A percentile compares a stretch with the other conserved stretches of the same genome.
phyloP scores from a whole-genome alignment of 2,113 vertebrate genomes.

The Antennarius striatus region DNA sequence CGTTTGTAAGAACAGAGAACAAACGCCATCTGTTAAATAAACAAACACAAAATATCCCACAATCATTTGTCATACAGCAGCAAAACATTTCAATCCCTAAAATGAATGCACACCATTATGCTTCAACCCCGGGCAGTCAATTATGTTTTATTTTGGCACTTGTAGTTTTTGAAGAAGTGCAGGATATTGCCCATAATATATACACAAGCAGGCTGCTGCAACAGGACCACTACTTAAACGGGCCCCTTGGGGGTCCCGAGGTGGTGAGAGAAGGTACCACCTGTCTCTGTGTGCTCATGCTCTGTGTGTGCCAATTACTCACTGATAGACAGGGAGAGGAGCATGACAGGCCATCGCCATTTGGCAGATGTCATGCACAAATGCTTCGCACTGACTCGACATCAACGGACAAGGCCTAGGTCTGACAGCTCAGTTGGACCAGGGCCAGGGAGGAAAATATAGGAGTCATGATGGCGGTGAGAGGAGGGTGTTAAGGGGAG shows the following conservation, averaged over 20 bases:
- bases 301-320: slow-evolving; percentile 79
- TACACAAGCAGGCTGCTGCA: slow-evolving; percentile 74
- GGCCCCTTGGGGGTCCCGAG: slow-evolving; percentile 75
- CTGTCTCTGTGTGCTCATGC: slow-evolving; percentile 75
- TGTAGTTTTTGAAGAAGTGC: slow-evolving; percentile 79
- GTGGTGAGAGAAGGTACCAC: slow-evolving; percentile 72
- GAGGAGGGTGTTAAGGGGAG: slow-evolving; percentile 4
- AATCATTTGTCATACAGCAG: slow-evolving; percentile 51
- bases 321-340: slow-evolving; percentile 71
- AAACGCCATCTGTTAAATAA: slow-evolving; percentile 83
- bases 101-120: slow-evolving; percentile 71
- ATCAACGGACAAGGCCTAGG: slow-evolving; percentile 50
- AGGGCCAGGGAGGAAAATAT: slow-evolving; percentile 67
- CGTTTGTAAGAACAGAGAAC: slow-evolving; percentile 70
- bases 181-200: slow-evolving; percentile 81
- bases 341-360: slow-evolving; percentile 73
- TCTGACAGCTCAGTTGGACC: slow-evolving; percentile 75
- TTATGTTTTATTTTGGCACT: slow-evolving; percentile 83
- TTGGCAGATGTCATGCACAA: slow-evolving; percentile 81
- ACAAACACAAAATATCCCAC: slow-evolving; percentile 70
- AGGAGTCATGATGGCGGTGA: slow-evolving; percentile 52
- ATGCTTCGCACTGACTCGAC: slow-evolving; percentile 61
- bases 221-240: slow-evolving; percentile 71
- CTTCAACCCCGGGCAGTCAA: slow-evolving; percentile 80
- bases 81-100: slow-evolving; percentile 66